These are phyloP conservation scores for Paralichthys olivaceus DNA, from an alignment of 2,113 vertebrate species.

Conservation along the genomic window DNA sequence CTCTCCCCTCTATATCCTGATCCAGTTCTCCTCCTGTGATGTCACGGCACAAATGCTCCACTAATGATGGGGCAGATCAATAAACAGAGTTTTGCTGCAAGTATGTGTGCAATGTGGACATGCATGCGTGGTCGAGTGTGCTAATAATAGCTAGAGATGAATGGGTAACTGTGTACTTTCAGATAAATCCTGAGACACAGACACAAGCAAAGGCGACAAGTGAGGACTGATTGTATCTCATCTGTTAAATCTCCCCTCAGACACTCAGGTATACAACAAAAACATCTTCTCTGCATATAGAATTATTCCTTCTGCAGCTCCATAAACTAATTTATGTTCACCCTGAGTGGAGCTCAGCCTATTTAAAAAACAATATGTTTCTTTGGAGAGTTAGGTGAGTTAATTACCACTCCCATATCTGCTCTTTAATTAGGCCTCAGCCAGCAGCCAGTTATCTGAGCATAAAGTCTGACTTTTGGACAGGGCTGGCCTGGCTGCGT, in stretches of 20 bases:
- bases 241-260: not conserved
- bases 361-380: not conserved
- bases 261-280: too few species aligned
- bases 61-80: conserved; percentile 51
- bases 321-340: not conserved
- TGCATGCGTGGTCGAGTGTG: not conserved
- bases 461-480: not conserved
- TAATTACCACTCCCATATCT: not conserved
- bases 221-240: conserved; percentile 16
- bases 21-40: conserved; percentile 32
- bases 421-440: not conserved
- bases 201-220: conserved; percentile 17
- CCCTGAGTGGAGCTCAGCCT: not conserved
- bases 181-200: conserved; percentile 38
- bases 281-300: not conserved
- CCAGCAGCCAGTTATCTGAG: not conserved
- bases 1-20: not conserved
- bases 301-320: not conserved
- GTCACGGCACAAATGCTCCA: conserved; percentile 20
- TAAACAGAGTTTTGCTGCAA: conserved; percentile 25
- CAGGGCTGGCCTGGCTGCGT: not conserved
- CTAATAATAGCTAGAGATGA: conserved; percentile 57
- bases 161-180: conserved; percentile 6
- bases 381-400: not conserved
- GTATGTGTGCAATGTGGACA: conserved; percentile 8